Conservation (phyloP, 64 coral and sea anemone genomes). For the Porites australiensis region DNA sequence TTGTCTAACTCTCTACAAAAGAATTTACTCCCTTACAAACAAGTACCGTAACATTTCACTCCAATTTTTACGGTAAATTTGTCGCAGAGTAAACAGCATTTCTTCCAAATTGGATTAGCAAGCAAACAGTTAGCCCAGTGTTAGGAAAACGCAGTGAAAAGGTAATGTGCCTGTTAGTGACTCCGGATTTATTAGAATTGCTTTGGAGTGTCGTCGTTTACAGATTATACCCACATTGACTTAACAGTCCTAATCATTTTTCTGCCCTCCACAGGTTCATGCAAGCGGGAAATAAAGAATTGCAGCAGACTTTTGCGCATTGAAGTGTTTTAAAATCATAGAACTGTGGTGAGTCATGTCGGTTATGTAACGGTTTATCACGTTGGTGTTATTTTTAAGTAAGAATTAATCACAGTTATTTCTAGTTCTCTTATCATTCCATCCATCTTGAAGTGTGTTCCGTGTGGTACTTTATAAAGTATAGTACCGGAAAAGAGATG, state of each 20-base stretch:
- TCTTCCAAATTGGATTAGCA: too few relatives aligned
- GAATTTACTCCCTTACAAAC: too few relatives aligned
- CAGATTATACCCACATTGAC: not conserved
- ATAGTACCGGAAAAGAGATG: slow-evolving; percentile 44
- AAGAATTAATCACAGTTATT: not conserved
- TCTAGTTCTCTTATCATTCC: slow-evolving; percentile 14
- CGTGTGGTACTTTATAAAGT: not conserved
- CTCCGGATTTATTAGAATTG: not conserved
- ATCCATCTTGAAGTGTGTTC: not conserved
- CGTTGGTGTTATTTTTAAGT: too few relatives aligned
- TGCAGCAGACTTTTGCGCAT: too few relatives aligned
- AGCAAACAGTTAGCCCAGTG: too few relatives aligned
- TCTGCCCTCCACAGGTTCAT: not conserved
- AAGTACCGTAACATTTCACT: too few relatives aligned
- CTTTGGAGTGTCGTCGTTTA: not conserved
- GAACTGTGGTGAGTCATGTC: not conserved
- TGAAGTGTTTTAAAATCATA: not conserved
- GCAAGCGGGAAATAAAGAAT: not conserved
- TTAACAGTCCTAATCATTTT: not conserved
- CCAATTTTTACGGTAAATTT: too few relatives aligned
- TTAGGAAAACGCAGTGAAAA: not conserved
- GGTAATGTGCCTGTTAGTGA: not conserved
- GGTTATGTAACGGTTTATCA: not conserved
- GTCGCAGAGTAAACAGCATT: too few relatives aligned
- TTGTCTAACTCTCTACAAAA: not conserved